Base-by-base conservation (phyloP, 2,888 invertebrate species). In the Polyploca ridens region DNA sequence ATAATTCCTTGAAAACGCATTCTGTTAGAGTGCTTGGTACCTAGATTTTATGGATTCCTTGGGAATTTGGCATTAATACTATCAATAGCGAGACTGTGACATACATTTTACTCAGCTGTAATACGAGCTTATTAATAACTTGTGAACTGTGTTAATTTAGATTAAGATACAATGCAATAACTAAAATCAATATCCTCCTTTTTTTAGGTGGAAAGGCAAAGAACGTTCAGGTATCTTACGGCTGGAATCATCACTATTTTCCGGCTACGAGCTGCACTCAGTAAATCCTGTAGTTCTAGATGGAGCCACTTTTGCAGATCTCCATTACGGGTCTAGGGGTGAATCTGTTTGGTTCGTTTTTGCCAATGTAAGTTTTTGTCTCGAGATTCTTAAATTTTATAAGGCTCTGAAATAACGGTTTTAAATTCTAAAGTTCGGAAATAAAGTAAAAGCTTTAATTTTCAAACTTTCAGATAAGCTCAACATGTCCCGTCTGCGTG, bases 271-370 rank as follows among this genome's bases (percentile, higher is more conserved):
- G 72, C 82, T 96, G 7, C 93, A 95, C 63, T 94, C 94, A 0
- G 93, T 95, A 0, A 94, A 91, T 65, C 93, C 95, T 0, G 91
- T 95, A 0, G 95, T 95, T 7, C 75, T 95, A 3, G 94, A 95
- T 68, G 95, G 94, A 46, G 94, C 94, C n/a, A 94, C 91, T 0
- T 94, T 95, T 74, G 94, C 95, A 8, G 95, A 95, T 73, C 86
- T 96, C 69, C 95, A 95, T 68, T 95, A 95, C 71, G 96, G 95
- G 7, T 95, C 95, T 6, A 90, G 95, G 66, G 95, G 94, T 13
- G 95, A 96, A 77, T 95, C 95, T 11, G 90, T 95, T 11, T 96
- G 96, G 96, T 96, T 96, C 82, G 94, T 95, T 59, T 95, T 96
- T 82, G 95, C 95, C 27, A 96, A 96, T 80, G 95, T 96, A 83